Percentiles rank a stretch among this genome's conserved stretches.
These are phyloP conservation scores for Drosophila cyrtoloma DNA, from an alignment of 2,888 invertebrate genomes.

Conservation along the genomic window DNA sequence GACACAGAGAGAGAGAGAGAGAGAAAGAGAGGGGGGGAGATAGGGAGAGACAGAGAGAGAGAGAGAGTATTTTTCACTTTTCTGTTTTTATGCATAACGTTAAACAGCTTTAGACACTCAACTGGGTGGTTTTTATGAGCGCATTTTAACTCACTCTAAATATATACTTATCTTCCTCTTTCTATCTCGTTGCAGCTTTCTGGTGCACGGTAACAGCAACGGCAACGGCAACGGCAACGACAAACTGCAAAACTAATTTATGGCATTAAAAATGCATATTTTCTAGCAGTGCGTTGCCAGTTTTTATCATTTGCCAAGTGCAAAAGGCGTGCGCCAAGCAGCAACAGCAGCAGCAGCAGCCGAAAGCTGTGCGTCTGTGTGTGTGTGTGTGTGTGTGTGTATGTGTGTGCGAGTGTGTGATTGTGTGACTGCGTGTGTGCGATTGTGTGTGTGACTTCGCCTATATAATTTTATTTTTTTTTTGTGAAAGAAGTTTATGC, in stretches of 20 bases:
- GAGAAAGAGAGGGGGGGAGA: not conserved
- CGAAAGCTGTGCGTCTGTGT: slow-evolving; percentile 35
- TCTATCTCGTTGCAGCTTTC: slow-evolving; percentile 51
- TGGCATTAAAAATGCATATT: slow-evolving; percentile 81
- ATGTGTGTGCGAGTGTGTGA: slow-evolving; percentile 8
- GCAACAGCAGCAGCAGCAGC: slow-evolving; percentile 14
- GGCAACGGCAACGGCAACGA: slow-evolving; percentile 26
- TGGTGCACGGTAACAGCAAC: slow-evolving; percentile 39
- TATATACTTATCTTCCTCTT: slow-evolving; percentile 27
- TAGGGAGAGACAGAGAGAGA: not conserved
- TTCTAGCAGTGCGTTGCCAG: slow-evolving; percentile 77
- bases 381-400: slow-evolving; percentile 29
- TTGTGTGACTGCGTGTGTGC: slow-evolving; percentile 16
- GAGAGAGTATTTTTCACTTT: slow-evolving; percentile 43
- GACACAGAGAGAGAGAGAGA: not conserved
- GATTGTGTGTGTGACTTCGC: slow-evolving; percentile 9
- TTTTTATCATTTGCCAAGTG: slow-evolving; percentile 77
- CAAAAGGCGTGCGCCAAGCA: slow-evolving; percentile 35
- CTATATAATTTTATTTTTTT: slow-evolving; percentile 6
- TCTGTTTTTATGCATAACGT: slow-evolving; percentile 45
- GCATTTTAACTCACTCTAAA: slow-evolving; percentile 34
- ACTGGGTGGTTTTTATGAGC: slow-evolving; percentile 40
- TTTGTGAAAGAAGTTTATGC: slow-evolving; percentile 51
- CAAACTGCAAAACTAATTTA: slow-evolving; percentile 78
- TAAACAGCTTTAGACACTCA: slow-evolving; percentile 66